A percentile compares a stretch with the other conserved stretches of the same genome.
phyloP scores from a whole-genome alignment of 2,888 invertebrate genomes.

The Stenichneumon culpator region DNA sequence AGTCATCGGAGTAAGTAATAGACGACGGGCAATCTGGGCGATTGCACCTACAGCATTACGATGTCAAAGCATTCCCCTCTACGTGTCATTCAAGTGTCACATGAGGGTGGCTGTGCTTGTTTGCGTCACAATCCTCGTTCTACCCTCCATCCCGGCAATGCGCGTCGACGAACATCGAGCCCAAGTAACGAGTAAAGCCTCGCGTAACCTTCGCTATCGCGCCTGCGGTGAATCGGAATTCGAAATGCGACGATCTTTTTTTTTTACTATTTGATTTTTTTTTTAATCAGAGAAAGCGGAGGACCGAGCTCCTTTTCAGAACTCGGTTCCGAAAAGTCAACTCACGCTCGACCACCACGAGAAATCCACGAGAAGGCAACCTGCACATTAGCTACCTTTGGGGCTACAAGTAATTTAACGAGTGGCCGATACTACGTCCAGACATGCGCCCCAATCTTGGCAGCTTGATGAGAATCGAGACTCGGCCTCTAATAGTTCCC shows the following conservation, averaged over 20 bases:
- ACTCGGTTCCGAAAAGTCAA: constrained; percentile 7
- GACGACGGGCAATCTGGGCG: constrained; percentile 75
- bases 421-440: constrained; percentile 43
- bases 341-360: background rate
- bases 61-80: constrained; percentile 80
- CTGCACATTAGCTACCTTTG: background rate
- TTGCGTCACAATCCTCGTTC: constrained; percentile 38
- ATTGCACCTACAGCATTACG: constrained; percentile 76
- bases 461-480: constrained; percentile 30
- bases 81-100: constrained; percentile 83
- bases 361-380: background rate
- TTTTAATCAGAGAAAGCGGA: background rate
- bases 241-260: background rate
- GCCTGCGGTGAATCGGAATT: background rate
- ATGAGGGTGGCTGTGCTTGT: constrained; percentile 63
- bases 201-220: background rate
- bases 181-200: constrained; percentile 44
- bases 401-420: constrained; percentile 30
- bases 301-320: background rate
- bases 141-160: constrained; percentile 54
- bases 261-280: background rate
- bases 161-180: constrained; percentile 42
- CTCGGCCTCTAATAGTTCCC: constrained; percentile 62
- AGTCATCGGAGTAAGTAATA: constrained; percentile 77
- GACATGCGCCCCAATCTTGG: constrained; percentile 43